phyloP scores from a whole-genome alignment of 2,888 invertebrate genomes.

The Trichopoda pennipes region DNA sequence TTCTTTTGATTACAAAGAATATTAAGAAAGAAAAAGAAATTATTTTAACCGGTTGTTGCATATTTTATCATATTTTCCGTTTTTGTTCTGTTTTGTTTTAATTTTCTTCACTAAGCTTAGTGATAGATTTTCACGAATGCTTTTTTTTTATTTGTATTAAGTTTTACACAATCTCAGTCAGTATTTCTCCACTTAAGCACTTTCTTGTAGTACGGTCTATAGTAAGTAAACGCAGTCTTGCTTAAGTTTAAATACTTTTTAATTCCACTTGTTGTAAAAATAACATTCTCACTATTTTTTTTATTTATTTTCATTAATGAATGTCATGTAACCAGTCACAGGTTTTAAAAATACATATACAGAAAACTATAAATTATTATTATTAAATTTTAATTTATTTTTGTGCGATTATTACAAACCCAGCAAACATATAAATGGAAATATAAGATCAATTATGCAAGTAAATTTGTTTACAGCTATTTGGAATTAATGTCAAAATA shows the following conservation, averaged over 20 bases:
- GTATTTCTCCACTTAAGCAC: conserved; percentile 3
- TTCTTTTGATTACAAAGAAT: conserved; percentile 7
- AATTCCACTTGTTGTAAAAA: conserved; percentile 51
- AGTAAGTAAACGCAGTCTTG: background rate
- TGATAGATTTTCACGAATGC: conserved; percentile 11
- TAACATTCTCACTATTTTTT: conserved; percentile 6
- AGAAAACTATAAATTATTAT: conserved; percentile 28
- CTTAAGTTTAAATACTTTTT: conserved; percentile 24
- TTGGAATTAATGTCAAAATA: too few species aligned
- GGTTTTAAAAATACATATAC: conserved; percentile 2
- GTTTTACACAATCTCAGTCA: conserved; percentile 11
- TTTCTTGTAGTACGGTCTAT: background rate
- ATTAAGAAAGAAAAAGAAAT: background rate
- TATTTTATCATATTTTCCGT: conserved; percentile 41
- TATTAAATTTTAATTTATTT: background rate
- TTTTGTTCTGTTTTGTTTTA: background rate
- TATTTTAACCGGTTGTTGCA: conserved; percentile 33
- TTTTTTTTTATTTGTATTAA: conserved; percentile 11
- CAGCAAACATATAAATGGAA: conserved; percentile 28
- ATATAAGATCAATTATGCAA: too few species aligned
- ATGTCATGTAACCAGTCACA: conserved; percentile 66
- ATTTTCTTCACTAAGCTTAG: background rate
- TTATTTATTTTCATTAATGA: conserved; percentile 65
- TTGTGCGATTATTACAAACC: background rate
- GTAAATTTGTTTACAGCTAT: too few species aligned